Evolutionary conservation across 1,140 invertebrate genomes (phyloP), one percentile per base, ranked within the genome.

Genomic region (Parasteatoda tepidariorum): DNA sequence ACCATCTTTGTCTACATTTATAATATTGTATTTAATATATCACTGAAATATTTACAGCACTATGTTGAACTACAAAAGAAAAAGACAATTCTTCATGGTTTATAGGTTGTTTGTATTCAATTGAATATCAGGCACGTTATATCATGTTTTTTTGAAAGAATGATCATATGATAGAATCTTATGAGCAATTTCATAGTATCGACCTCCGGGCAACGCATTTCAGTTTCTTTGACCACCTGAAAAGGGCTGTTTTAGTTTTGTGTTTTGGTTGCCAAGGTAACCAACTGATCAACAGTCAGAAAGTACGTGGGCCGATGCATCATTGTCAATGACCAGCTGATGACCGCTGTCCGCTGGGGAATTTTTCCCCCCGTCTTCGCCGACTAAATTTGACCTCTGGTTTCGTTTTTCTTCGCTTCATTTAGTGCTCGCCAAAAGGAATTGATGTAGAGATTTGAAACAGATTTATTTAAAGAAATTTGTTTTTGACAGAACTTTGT

Each of bases 281-380:
- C 78, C 13, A 22, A 30, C 66, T 41, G 78, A 81, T 81, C 78
- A 81, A 81, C 78, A 81, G 78, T 81, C 78, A 70, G 57, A 68
- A 81, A 81, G 78, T 70, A 64, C 66, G 31, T 48, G 78, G 78
- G 70, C 66, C 78, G 66, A 81, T 81, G 55, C 48, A 70, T 81
- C 78, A 81, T 70, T 81, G 78, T 81, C 78, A 81, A 81, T 70
- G 55, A 66, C 78, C 78, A 81, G 78, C 66, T 70, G 78, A 81
- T 81, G 78, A 81, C 78, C 66, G 78, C 78, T 81, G 78, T 59
- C 64, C 66, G 54, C 66, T 81, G 66, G 66, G 78, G 78, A 81
- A 81, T 81, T 81, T 81, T 70, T 48, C 38, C 18, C 18, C 54
- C 26, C 62, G 62, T 79, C 62, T 33, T 48, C 75, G 31, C 48